A percentile compares a stretch with the other conserved stretches of the same genome.
Evolutionary conservation across 1,140 invertebrate species (phyloP).

Genomic region (Mamestra configurata): DNA sequence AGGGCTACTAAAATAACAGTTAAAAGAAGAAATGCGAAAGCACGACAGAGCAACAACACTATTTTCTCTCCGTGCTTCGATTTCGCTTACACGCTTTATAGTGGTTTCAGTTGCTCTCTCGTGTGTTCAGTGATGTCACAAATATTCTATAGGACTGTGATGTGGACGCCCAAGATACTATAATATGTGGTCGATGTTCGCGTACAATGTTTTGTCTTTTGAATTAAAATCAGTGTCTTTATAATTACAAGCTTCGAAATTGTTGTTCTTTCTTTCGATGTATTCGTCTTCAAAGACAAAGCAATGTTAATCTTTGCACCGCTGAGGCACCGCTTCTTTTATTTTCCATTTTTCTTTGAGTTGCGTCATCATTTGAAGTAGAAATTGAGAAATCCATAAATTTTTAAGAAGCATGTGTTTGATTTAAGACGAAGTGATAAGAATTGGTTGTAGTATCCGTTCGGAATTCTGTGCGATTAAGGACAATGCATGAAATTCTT

Average conservation of each 20-base stretch:
- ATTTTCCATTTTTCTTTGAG: conserved; percentile 70
- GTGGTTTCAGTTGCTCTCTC: conserved; percentile 38
- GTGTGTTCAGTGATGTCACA: conserved; percentile 2
- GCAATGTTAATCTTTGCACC: conserved; percentile 71
- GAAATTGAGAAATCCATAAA: conserved; percentile 44
- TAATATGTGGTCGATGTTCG: conserved; percentile 80
- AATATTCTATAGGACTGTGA: conserved; percentile 55
- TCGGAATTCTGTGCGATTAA: conserved; percentile 37
- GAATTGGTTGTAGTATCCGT: conserved; percentile 14
- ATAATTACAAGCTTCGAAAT: background rate
- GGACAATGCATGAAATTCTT: conserved; percentile 29
- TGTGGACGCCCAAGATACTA: conserved; percentile 67
- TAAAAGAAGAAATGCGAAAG: background rate
- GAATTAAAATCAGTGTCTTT: background rate
- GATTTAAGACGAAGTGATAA: conserved; percentile 19
- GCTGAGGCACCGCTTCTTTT: conserved; percentile 79
- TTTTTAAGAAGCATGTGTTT: conserved; percentile 43
- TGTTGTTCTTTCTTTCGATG: background rate
- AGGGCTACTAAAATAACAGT: background rate
- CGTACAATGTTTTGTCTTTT: conserved; percentile 76
- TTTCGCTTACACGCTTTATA: conserved; percentile 49
- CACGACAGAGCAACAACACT: conserved; percentile 51
- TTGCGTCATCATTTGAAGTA: conserved; percentile 76
- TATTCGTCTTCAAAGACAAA: conserved; percentile 62
- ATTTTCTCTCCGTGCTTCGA: conserved; percentile 38